Evolutionary conservation across 1,140 invertebrate genomes (phyloP).

Genomic region (Pantala flavescens): DNA sequence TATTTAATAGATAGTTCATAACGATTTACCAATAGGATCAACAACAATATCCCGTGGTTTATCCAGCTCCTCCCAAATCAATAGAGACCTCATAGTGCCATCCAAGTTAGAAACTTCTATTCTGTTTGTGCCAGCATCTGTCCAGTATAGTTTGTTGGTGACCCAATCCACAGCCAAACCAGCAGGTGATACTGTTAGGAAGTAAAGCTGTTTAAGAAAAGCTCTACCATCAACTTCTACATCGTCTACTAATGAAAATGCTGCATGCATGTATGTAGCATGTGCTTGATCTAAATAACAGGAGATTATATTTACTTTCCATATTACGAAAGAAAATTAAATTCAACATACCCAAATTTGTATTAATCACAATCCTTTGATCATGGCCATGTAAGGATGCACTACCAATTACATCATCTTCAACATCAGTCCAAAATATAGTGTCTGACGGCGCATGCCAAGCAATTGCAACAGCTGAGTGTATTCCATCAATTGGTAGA

Average conservation of each 20-base stretch:
- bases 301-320: too few species aligned
- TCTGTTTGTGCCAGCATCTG: conserved; percentile 65
- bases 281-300: too few species aligned
- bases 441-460: conserved; percentile 70
- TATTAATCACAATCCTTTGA: conserved; percentile 53
- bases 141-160: conserved; percentile 80
- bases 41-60: conserved; percentile 76
- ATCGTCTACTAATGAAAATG: neutral
- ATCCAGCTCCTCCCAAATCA: conserved; percentile 70
- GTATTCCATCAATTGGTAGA: conserved; percentile 66
- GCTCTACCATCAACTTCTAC: neutral
- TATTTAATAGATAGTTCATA: conserved; percentile 17
- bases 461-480: conserved; percentile 69
- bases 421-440: conserved; percentile 82
- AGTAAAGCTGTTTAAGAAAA: conserved; percentile 11
- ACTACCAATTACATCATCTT: conserved; percentile 67
- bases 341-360: conserved; percentile 49
- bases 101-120: conserved; percentile 74
- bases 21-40: conserved; percentile 53
- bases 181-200: conserved; percentile 50
- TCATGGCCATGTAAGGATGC: conserved; percentile 65
- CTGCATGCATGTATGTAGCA: too few species aligned
- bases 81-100: conserved; percentile 59
- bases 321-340: too few species aligned
- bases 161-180: conserved; percentile 78